Evolutionary conservation across 2,113 vertebrate species (phyloP).

Genomic region (Ophthalmolycus amberensis): DNA sequence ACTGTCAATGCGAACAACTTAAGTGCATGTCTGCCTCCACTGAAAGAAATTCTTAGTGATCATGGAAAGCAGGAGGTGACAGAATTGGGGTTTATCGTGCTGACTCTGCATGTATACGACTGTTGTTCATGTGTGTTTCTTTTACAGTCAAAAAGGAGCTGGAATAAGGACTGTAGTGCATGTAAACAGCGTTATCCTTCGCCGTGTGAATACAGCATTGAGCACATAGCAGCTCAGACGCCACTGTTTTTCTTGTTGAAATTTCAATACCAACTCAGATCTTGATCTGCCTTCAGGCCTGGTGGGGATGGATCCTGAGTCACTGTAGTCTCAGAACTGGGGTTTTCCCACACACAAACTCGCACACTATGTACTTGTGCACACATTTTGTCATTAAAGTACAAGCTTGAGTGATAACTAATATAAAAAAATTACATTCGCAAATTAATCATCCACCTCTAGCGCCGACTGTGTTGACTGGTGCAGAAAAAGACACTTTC

Average conservation of each 20-base stretch:
- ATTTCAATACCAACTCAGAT: constrained; percentile 40
- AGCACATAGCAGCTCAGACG: constrained; percentile 28
- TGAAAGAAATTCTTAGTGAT: not conserved
- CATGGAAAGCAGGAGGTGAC: not conserved
- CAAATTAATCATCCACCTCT: not conserved
- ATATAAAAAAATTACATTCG: constrained; percentile 18
- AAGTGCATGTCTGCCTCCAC: not conserved
- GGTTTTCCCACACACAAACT: not conserved
- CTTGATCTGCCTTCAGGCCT: constrained; percentile 24
- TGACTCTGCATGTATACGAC: not conserved
- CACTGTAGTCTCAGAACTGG: constrained; percentile 3
- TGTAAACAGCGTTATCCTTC: not conserved
- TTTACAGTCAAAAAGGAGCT: not conserved
- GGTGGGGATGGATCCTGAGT: constrained; percentile 24
- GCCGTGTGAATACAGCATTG: not conserved
- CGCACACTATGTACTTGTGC: not conserved
- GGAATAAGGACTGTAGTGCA: not conserved
- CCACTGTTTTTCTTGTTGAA: constrained; percentile 28
- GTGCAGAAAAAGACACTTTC: constrained; percentile 3
- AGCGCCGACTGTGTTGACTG: not conserved
- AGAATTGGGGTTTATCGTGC: not conserved
- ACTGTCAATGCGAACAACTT: not conserved
- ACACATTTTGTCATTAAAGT: constrained; percentile 31
- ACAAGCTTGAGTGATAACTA: constrained; percentile 46
- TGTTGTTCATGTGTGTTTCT: not conserved